These are phyloP conservation scores for Homarus gammarus DNA, from an alignment of 2,888 invertebrate species.

Conservation along the genomic window DNA sequence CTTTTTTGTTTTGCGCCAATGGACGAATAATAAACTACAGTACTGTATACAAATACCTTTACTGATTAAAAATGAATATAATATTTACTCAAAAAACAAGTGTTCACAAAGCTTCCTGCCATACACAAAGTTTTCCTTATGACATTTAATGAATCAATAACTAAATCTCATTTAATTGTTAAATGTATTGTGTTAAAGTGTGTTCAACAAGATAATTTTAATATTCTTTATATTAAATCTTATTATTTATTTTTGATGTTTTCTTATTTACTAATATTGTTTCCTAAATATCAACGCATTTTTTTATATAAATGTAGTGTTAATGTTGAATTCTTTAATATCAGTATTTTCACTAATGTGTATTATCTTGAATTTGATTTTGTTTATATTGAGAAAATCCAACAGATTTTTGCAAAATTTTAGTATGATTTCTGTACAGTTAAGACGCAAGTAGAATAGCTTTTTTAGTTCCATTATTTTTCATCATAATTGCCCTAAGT, in stretches of 20 bases:
- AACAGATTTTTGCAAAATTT: background rate
- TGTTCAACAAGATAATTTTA: background rate
- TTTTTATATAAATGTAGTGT: background rate
- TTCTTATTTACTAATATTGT: background rate
- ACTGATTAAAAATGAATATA: background rate
- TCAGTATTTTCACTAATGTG: background rate
- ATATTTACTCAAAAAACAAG: background rate
- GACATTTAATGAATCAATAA: background rate
- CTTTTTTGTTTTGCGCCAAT: background rate
- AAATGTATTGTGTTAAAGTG: background rate
- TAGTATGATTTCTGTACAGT: constrained; percentile 5
- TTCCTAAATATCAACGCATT: background rate
- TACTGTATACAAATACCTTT: background rate
- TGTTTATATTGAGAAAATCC: background rate
- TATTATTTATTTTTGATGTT: background rate
- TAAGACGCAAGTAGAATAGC: constrained; percentile 12
- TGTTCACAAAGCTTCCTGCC: background rate
- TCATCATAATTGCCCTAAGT: background rate
- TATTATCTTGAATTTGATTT: background rate
- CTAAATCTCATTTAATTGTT: background rate
- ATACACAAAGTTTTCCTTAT: constrained; percentile 12
- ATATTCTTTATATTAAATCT: background rate
- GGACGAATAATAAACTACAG: background rate
- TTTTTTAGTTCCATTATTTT: constrained; percentile 1
- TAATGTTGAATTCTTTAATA: background rate